Base-by-base conservation (phyloP, 2,797 vertebrate genomes). In the Onychomys torridus region DNA sequence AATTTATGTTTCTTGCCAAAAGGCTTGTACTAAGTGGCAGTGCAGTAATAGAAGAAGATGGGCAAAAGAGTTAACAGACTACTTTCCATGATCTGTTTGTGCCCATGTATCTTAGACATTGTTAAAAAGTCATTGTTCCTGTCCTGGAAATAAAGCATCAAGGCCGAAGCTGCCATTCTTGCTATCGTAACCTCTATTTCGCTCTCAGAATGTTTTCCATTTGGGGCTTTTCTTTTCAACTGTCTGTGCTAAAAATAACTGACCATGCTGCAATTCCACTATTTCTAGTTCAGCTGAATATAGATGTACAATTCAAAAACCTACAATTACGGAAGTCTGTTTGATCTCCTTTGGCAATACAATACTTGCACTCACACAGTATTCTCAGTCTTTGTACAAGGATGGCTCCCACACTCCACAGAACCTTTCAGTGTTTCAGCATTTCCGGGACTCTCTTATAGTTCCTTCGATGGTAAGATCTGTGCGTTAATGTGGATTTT, bases 171-270 rank as follows among this genome's bases (percentile, higher is more conserved):
- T 92, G 25, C 43, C 37, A 67, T 85, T 67, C 52, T 93, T 59
- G 77, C 49, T n/a, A 65, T 6, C 46, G n/a, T 37, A 76, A 78
- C 5, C 34, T 85, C 90, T 81, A 37, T 89, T 90, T 94, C 92
- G 34, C 25, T 65, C 5, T 83, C 4, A 46, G 59, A 93, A 27
- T 91, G 9, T 81, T 92, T 96, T 90, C 57, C 73, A 43, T 55
- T 94, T 97, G 92, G 89, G 49, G 32, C 13, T 84, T 52, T 19
- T 25, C 8, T 75, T 95, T 87, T 78, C 61, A 95, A 46, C 25
- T 71, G 19, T 89, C 61, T 69, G 8, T 6, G 61, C 93, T 12
- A 59, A 65, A 91, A 89, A 89, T 77, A 37, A 32, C 34, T 40
- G n/a, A 19, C 71, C 25, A 82, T 76, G 32, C 14, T 76, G 34